These are phyloP conservation scores for Saccostrea echinata DNA, from an alignment of 1,140 invertebrate species.

Conservation along the genomic window DNA sequence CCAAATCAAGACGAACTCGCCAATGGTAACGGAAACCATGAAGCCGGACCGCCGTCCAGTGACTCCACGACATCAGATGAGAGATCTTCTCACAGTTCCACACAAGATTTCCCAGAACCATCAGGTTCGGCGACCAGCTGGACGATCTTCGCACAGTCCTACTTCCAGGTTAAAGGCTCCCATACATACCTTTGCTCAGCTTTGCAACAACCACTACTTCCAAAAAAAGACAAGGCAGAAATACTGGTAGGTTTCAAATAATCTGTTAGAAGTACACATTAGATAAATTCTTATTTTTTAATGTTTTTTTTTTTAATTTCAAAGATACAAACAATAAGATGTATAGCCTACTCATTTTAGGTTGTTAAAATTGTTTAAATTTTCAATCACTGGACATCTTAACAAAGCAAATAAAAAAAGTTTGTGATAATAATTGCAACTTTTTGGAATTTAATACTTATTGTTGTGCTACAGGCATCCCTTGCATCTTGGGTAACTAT, in stretches of 20 bases:
- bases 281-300: no score
- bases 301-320: no score
- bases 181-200: slow-evolving; percentile 68
- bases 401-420: no score
- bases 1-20: slow-evolving; percentile 24
- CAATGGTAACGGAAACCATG: slow-evolving; percentile 45
- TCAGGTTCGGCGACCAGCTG: slow-evolving; percentile 57
- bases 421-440: no score
- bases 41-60: slow-evolving; percentile 43
- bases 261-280: not conserved
- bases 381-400: no score
- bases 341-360: no score
- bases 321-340: no score
- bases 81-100: slow-evolving; percentile 24
- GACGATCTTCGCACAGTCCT: slow-evolving; percentile 65
- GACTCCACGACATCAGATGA: slow-evolving; percentile 50
- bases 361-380: no score
- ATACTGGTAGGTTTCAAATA: slow-evolving; percentile 69
- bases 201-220: slow-evolving; percentile 66
- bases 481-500: slow-evolving; percentile 74
- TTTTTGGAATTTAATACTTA: not conserved
- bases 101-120: slow-evolving; percentile 35
- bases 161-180: slow-evolving; percentile 65
- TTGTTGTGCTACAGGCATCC: slow-evolving; percentile 65
- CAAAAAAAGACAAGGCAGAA: slow-evolving; percentile 68